A percentile compares a stretch with the other conserved stretches of the same genome.
Evolutionary conservation across 2,888 invertebrate genomes (phyloP).

Genomic region (Sthenelais limicola): DNA sequence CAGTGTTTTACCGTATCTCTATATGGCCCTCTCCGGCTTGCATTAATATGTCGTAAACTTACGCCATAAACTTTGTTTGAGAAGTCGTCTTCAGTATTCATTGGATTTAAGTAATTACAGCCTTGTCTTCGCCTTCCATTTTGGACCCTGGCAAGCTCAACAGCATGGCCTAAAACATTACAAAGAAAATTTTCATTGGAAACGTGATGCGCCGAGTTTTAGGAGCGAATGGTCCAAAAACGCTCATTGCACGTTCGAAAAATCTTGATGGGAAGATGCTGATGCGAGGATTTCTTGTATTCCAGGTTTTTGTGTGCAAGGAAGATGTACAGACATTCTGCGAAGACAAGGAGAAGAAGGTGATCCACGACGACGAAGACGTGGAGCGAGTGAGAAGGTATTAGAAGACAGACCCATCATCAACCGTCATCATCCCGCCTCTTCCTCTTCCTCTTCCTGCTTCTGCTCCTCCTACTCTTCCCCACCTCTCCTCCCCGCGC

Average conservation of each 20-base stretch:
- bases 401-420: neutral
- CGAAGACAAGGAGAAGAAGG: conserved; percentile 35
- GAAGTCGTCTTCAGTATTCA: conserved; percentile 27
- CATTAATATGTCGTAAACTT: too few relatives aligned
- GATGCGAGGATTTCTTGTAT: conserved; percentile 34
- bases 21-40: too few relatives aligned
- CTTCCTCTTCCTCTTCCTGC: neutral
- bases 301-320: conserved; percentile 24
- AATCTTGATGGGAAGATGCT: conserved; percentile 24
- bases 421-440: neutral
- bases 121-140: neutral
- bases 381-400: conserved; percentile 74
- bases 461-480: neutral
- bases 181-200: conserved; percentile 25
- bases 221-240: conserved; percentile 11
- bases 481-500: neutral
- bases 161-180: conserved; percentile 15
- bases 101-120: conserved; percentile 30
- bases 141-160: conserved; percentile 21
- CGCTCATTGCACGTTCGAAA: conserved; percentile 21
- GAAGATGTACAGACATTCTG: conserved; percentile 35
- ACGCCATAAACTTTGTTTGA: conserved; percentile 32
- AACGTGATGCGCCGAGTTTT: conserved; percentile 31
- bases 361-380: conserved; percentile 71
- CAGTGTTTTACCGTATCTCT: too few relatives aligned